Percentiles rank a stretch among this genome's conserved stretches.
Evolutionary conservation across 2,797 vertebrate genomes (phyloP).

Genomic region (Momotus momota): DNA sequence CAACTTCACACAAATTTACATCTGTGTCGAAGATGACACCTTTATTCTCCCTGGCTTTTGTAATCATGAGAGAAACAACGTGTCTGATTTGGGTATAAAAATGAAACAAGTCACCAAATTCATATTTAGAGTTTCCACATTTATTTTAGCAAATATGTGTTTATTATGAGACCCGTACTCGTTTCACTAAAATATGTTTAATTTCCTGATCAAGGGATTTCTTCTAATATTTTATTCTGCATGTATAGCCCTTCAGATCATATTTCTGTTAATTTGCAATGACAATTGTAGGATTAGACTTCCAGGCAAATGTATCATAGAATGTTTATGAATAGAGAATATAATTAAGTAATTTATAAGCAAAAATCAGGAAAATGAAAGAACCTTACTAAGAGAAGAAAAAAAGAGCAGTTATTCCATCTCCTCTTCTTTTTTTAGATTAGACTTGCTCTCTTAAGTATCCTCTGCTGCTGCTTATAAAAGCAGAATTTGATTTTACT

Average conservation of each 20-base stretch:
- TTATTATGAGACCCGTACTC: not conserved
- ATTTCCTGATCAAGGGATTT: not conserved
- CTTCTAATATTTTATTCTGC: not conserved
- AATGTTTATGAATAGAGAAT: conserved; percentile 2
- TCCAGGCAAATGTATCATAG: not conserved
- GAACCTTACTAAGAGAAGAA: not conserved
- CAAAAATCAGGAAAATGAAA: conserved; percentile 5
- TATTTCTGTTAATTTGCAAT: not conserved
- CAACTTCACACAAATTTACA: not conserved
- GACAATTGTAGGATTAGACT: conserved; percentile 12
- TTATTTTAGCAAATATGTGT: not conserved
- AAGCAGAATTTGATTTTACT: conserved; percentile 11
- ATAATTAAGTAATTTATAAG: conserved; percentile 50
- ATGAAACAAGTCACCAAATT: not conserved
- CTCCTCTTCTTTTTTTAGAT: not conserved
- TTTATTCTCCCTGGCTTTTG: not conserved
- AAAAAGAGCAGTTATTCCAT: conserved; percentile 29
- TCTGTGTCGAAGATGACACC: not conserved
- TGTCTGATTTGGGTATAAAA: not conserved
- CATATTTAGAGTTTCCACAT: not conserved
- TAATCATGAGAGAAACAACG: not conserved
- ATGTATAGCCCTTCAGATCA: not conserved
- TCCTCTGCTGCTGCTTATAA: not conserved
- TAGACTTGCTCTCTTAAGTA: not conserved
- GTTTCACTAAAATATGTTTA: not conserved